Evolutionary conservation across 2,797 vertebrate genomes (phyloP), one percentile per base, ranked within the genome.

Genomic region (Telmatherina bonti): DNA sequence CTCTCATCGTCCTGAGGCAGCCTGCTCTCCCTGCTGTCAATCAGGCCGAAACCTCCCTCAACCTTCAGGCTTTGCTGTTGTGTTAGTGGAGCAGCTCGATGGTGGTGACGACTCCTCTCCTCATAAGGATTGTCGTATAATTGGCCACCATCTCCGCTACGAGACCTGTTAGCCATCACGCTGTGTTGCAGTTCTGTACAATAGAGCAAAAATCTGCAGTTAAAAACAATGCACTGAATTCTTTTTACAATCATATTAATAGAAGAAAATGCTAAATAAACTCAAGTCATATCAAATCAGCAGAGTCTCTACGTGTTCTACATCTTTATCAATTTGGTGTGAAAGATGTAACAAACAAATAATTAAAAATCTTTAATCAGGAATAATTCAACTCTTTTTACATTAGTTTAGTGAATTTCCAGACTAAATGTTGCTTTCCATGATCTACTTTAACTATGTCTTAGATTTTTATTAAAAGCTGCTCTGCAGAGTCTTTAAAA

Each of bases 121-220:
- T 97, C 96, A 0, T 95, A 96, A 0, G 96, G 96, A 20, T 96
- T 96, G 76, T 97, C 96, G 0, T 97, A 97, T 8, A 98, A 87
- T 55, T 96, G 96, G 20, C 91, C 82, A 0, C 91, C 91, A 26
- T 91, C 79, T 68, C 79, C 74, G 2, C 70, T 80, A 8, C 58
- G 83, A n/a, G 82, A 76, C 61, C 74, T 81, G 90, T 65, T 81
- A 3, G 49, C 74, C 83, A 86, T 38, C 55, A 51, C 15, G 85
- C 84, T 86, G 84, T 88, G 87, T 61, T 94, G 93, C 60, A 92
- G 85, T 70, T 90, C 87, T 92, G 58, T 20, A 74, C 36, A 55
- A 29, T n/a, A 31, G 3, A 63, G 20, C 24, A 29, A 62, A 2
- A 26, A 7, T 26, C 12, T 24, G 35, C 4, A 47, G 10, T 43